Percentiles rank a stretch among this genome's conserved stretches.
Evolutionary conservation across 2,797 vertebrate genomes (phyloP).

Genomic region (Salmo trutta): DNA sequence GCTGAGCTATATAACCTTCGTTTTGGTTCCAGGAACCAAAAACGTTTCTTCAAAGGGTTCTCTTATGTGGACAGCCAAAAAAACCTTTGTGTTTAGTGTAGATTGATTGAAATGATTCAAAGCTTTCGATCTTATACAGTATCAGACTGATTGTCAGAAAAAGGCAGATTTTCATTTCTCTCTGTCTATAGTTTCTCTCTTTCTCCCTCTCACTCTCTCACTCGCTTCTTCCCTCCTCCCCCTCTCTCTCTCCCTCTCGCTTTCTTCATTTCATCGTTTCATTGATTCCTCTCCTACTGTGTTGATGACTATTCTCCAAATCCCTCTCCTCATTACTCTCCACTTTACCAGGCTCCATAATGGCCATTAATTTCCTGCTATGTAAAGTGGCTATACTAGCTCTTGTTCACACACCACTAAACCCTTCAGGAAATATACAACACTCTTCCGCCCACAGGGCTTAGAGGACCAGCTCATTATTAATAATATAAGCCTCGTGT

Average conservation of each 20-base stretch:
- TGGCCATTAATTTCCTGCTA: neutral
- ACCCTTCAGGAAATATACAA: neutral
- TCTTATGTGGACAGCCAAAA: no score
- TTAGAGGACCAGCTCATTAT: neutral
- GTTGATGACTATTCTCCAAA: neutral
- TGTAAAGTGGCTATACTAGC: neutral
- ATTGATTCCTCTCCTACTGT: slow-evolving; percentile 7
- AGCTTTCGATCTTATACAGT: no score
- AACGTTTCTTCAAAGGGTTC: no score
- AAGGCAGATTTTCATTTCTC: neutral
- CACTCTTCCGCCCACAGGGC: neutral
- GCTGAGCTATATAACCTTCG: no score
- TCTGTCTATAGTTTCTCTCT: neutral
- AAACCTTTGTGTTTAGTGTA: no score
- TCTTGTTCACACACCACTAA: slow-evolving; percentile 11
- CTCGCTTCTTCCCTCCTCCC: neutral
- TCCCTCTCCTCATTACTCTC: neutral
- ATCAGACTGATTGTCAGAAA: no score
- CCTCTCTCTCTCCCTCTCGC: neutral
- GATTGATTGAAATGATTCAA: no score
- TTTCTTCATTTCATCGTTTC: neutral
- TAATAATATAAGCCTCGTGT: neutral
- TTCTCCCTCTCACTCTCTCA: neutral
- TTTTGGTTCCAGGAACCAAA: no score
- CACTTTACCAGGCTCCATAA: neutral